Conservation (phyloP, 2,888 invertebrate species). For the Koerneria pararmatus region DNA sequence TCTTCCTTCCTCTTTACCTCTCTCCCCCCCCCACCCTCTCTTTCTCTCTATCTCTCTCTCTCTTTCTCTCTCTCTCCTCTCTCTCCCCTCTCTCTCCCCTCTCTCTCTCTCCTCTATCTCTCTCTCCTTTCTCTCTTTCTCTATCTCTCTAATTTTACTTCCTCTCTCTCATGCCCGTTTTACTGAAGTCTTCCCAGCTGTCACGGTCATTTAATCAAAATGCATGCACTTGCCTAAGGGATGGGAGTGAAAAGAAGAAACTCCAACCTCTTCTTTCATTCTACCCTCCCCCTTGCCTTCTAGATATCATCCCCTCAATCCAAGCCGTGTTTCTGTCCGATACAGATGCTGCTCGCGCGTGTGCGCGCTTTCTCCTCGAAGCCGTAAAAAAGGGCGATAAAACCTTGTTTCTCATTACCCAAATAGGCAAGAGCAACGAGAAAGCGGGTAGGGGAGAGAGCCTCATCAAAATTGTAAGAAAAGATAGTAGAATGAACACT, state of each 20-base stretch:
- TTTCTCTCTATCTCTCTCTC: too few species aligned
- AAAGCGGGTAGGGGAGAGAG: too few species aligned
- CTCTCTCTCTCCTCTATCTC: background rate
- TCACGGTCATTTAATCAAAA: slow-evolving; percentile 24
- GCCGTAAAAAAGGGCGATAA: slow-evolving; percentile 26
- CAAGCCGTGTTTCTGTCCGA: too few species aligned
- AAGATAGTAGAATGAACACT: too few species aligned
- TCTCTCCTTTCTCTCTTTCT: background rate
- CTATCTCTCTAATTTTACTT: background rate
- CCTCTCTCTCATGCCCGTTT: background rate
- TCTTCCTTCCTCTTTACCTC: background rate
- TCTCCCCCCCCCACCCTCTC: background rate
- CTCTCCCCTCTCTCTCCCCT: background rate
- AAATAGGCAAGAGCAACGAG: slow-evolving; percentile 17
- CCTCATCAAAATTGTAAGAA: too few species aligned
- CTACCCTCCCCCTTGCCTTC: too few species aligned
- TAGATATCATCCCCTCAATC: too few species aligned
- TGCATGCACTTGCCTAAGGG: too few species aligned
- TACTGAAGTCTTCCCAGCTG: slow-evolving; percentile 10
- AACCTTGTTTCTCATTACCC: slow-evolving; percentile 25
- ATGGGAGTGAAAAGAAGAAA: too few species aligned
- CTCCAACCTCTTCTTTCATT: too few species aligned
- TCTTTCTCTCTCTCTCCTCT: background rate
- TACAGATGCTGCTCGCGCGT: too few species aligned
- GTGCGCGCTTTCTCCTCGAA: slow-evolving; percentile 7